These are phyloP conservation scores for Gymnosoma rotundatum DNA, from an alignment of 2,888 invertebrate genomes.

Conservation along the genomic window DNA sequence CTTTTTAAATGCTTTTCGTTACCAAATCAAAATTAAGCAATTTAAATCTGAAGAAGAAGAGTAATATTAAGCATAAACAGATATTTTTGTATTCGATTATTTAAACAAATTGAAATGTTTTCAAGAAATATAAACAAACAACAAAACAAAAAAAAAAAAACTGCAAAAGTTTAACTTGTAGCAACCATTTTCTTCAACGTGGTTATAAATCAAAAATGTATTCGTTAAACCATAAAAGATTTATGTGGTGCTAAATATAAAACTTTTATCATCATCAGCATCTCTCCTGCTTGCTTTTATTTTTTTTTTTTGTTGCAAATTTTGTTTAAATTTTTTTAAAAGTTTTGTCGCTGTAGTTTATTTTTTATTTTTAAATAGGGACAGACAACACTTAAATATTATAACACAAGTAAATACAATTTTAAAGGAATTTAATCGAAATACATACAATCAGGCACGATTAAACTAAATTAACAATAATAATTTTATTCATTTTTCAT, in stretches of 20 bases:
- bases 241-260: slow-evolving; percentile 79
- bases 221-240: slow-evolving; percentile 75
- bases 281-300: not conserved
- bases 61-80: slow-evolving; percentile 6
- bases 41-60: slow-evolving; percentile 8
- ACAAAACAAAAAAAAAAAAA: not conserved
- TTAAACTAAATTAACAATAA: no score
- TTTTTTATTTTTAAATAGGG: not conserved
- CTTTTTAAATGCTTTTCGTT: not conserved
- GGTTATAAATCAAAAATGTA: slow-evolving; percentile 69
- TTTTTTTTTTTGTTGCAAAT: slow-evolving; percentile 5
- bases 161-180: slow-evolving; percentile 27
- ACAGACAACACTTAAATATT: slow-evolving; percentile 29
- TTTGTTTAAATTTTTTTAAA: not conserved
- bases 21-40: slow-evolving; percentile 20
- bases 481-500: no score
- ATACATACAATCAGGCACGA: not conserved
- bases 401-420: slow-evolving; percentile 2
- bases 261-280: slow-evolving; percentile 66
- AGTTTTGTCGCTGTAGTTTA: slow-evolving; percentile 3
- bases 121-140: slow-evolving; percentile 12
- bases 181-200: slow-evolving; percentile 53
- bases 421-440: slow-evolving; percentile 8
- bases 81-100: slow-evolving; percentile 21
- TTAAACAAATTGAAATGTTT: slow-evolving; percentile 44